These are phyloP conservation scores for Siniperca obscura DNA, from an alignment of 2,797 vertebrate species.

Conservation along the genomic window DNA sequence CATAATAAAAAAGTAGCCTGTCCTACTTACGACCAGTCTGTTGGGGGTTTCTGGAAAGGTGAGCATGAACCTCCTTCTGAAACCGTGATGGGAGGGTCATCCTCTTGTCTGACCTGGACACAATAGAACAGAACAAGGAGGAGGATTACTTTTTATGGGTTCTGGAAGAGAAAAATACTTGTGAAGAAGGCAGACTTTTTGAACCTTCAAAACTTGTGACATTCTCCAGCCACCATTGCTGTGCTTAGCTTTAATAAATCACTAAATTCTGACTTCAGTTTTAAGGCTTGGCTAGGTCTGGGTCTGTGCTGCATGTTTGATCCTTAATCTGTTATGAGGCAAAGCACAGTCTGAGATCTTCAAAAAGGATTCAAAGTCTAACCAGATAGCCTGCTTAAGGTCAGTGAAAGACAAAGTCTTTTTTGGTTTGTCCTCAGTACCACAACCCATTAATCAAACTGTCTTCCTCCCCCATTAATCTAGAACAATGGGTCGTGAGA, in stretches of 20 bases:
- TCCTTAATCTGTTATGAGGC: slow-evolving; percentile 1
- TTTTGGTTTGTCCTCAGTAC: slow-evolving; percentile 10
- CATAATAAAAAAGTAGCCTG: not conserved
- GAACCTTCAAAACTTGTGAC: not conserved
- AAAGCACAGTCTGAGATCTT: slow-evolving; percentile 4
- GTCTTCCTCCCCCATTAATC: slow-evolving; percentile 10
- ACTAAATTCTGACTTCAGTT: not conserved
- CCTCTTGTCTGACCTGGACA: slow-evolving; percentile 82
- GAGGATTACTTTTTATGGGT: not conserved
- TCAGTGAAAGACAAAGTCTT: not conserved
- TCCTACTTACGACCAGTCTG: slow-evolving; percentile 85
- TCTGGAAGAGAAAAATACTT: not conserved
- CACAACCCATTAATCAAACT: slow-evolving; percentile 33
- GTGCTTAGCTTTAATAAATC: not conserved
- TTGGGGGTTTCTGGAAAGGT: slow-evolving; percentile 86
- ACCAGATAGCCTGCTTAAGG: slow-evolving; percentile 10
- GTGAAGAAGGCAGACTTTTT: not conserved
- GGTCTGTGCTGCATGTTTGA: not conserved
- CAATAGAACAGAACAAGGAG: slow-evolving; percentile 30
- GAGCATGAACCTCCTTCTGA: slow-evolving; percentile 90
- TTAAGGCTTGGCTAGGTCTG: slow-evolving; percentile 5
- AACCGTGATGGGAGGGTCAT: slow-evolving; percentile 88
- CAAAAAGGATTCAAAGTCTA: slow-evolving; percentile 17
- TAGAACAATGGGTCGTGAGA: slow-evolving; percentile 17
- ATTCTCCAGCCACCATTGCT: not conserved